Base-by-base conservation (phyloP, 2,113 vertebrate genomes). In the Amblyornis subalaris region DNA sequence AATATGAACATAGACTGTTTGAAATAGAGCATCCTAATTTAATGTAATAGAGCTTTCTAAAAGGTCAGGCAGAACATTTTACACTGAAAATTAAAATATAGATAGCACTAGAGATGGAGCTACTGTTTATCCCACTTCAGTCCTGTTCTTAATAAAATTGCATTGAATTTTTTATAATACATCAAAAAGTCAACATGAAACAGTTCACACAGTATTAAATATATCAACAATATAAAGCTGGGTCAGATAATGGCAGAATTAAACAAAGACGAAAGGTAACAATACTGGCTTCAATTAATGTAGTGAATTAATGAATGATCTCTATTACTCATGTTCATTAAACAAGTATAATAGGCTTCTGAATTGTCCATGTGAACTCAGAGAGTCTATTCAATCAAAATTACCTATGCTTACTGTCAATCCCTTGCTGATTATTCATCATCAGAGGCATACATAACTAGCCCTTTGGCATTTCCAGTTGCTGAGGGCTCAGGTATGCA, bases 261-360 rank as follows among this genome's bases (percentile, higher is more conserved):
- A 93, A 94, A 89, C 77, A 89, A 95, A 94, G 91, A 90, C 10
- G 0, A 88, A 95, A 95, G 90, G 91, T 90, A 96, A 85, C 85
- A 93, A 83, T 77, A 60, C 55, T 74, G n/a, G 55, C 51, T 93
- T 95, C 93, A 95, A 94, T 95, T 97, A 96, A 90, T 77, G 85
- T 54, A 82, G 89, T 83, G 94, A 95, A 96, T 95, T 95, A 96
- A 96, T 93, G 91, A 95, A 96, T 95, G 85, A 93, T 89, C 78
- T 93, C 87, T 83, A 88, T 95, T 94, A 94, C 54, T 96, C 88
- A 48, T 96, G 95, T 95, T 95, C 95, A 96, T 97, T 97, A 93
- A 93, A 89, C 85, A 96, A 76, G 74, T 80, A 88, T 95, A 95
- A 96, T 94, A 84, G 91, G 85, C 84, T 96, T 88, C 84, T 89